Base-by-base conservation (phyloP, 2,113 vertebrate species). In the Notarius quadriscutis region DNA sequence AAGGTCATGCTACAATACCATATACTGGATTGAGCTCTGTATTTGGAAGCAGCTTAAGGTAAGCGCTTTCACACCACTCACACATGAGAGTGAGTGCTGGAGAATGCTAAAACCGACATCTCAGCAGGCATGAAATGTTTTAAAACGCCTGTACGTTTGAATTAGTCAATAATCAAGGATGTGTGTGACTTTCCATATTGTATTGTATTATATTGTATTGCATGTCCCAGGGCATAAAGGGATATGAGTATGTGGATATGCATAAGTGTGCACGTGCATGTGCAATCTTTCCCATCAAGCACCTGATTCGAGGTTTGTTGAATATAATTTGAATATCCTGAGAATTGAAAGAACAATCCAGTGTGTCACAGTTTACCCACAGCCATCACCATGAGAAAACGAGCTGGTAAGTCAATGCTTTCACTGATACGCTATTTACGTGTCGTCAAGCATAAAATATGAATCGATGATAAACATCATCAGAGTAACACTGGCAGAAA, bases 371-470 rank as follows among this genome's bases (percentile, higher is more conserved):
- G 63, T 48, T 81, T 57, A 34, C 22, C 5, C 14, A 25, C 48
- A 20, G 18, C 10, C 18, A 50, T 30, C 27, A 48, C 25, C 20
- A 8, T 72, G 9, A 20, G 22, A 65, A 85, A 78, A 10, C 22
- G 57, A 55, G 18, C 81, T 65, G 34, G 48, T 2, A 78, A n/a
- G 72, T 53, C 58, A 34, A 65, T 22, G 65, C n/a, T n/a, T 55
- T 80, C 65, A 78, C 22, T 30, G 78, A 69, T n/a, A 27, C 81
- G 3, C 18, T 48, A 15, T 71, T 51, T 84, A 14, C 48, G 67
- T 77, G 80, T 81, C 85, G 57, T 3, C 30, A 67, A 84, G 82
- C 75, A 9, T 84, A 53, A 75, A 41, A 30, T 74, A 89, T 87
- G 81, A 34, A 65, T 74, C 10, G 48, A 11, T 74, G 74, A 25